phyloP scores from a whole-genome alignment of 2,797 vertebrate genomes.

The Hippopotamyrus pictus region DNA sequence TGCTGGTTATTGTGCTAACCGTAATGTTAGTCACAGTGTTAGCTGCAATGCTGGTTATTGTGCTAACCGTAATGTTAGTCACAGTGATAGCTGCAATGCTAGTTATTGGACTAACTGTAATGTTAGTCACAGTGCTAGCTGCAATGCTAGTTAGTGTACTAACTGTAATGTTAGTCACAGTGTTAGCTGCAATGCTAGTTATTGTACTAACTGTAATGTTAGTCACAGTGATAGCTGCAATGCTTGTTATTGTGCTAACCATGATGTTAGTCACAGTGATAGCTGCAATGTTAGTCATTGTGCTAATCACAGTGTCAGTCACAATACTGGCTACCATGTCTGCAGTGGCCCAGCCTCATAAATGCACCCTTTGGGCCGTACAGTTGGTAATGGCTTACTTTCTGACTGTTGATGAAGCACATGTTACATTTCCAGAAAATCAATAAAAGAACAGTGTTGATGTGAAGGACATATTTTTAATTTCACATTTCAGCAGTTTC shows the following conservation, averaged over 20 bases:
- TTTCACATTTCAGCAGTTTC: constrained; percentile 21
- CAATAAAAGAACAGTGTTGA: not conserved
- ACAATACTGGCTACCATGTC: not conserved
- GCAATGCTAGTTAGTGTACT: not conserved
- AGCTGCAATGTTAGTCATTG: not conserved
- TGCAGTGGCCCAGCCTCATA: not conserved
- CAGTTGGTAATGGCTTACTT: not conserved
- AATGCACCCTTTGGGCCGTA: not conserved
- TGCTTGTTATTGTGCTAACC: not conserved
- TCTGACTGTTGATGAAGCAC: not conserved
- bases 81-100: not conserved
- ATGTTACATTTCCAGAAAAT: constrained; percentile 10
- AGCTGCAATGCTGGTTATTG: not conserved
- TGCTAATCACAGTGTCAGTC: not conserved
- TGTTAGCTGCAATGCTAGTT: not conserved
- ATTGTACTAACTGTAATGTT: not conserved
- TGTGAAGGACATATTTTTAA: constrained; percentile 22
- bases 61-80: not conserved
- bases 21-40: not conserved
- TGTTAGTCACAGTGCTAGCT: not conserved
- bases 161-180: not conserved
- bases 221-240: not conserved
- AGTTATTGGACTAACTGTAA: not conserved
- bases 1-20: not conserved
- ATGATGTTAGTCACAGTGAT: not conserved